These are phyloP conservation scores for Nyctibius grandis DNA, from an alignment of 2,797 vertebrate species.

Conservation along the genomic window DNA sequence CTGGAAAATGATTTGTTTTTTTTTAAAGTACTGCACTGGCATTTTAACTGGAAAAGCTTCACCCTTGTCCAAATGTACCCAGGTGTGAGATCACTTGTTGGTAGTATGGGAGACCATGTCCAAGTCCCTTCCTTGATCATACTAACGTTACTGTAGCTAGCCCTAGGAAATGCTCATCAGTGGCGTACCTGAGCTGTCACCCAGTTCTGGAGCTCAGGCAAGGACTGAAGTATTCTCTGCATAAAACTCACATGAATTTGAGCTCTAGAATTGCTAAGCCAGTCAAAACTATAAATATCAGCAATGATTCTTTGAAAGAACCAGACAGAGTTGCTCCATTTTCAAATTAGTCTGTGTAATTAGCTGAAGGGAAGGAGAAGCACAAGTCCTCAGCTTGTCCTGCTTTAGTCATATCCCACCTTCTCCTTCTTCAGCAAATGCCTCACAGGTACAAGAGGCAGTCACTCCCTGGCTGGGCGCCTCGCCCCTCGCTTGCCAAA, in stretches of 20 bases:
- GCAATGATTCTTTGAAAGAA: neutral
- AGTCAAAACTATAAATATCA: neutral
- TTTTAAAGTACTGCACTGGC: neutral
- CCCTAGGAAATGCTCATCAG: neutral
- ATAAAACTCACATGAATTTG: neutral
- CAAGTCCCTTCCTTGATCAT: neutral
- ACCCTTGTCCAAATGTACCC: neutral
- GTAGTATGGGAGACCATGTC: neutral
- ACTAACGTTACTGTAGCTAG: neutral
- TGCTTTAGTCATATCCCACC: neutral
- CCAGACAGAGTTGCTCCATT: neutral
- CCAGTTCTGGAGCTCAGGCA: neutral
- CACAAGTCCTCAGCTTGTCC: neutral
- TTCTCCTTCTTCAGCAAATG: neutral
- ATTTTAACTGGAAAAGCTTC: neutral
- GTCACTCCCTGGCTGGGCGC: neutral
- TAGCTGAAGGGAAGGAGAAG: neutral
- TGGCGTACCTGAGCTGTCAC: neutral
- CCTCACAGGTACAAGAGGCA: neutral
- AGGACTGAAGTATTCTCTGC: neutral
- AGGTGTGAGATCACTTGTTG: neutral
- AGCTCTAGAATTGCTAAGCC: neutral
- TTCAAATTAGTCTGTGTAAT: neutral
- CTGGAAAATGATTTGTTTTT: neutral
- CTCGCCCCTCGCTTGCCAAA: fast-evolving